Evolutionary conservation across 2,888 invertebrate genomes (phyloP), one percentile per base, ranked within the genome.

Genomic region (Thecocarcelia acutangulata): DNA sequence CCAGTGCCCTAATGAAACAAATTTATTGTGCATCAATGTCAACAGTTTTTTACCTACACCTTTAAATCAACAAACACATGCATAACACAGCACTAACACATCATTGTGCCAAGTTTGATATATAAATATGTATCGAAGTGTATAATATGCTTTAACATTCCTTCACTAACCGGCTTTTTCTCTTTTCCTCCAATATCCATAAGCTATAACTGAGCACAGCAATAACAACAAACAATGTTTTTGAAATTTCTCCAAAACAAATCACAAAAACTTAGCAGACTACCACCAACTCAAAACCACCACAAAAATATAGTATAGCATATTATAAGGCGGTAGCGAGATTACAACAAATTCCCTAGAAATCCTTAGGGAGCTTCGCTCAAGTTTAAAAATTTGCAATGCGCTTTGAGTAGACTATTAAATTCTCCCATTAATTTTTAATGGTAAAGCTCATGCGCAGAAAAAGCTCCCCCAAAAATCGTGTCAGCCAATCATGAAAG

Each of bases 401-500:
- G 74, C 83, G 75, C 84, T 83, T 79, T 70, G 78, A 81, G 73
- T 21, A 54, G 46, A 76, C 46, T 13, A 72, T 33, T 37, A 66
- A 69, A 61, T 61, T 70, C 77, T 77, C 80, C 74, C 79, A 70
- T 78, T 33, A 63, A 69, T 77, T 52, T 56, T 80, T 73, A 70
- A 59, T 63, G 66, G 61, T 84, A 84, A 79, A 78, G 69, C 84
- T 74, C 86, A 85, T 87, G 88, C 87, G 86, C 86, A 84, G 1
- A 76, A 80, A 82, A 86, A 86, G 87, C 86, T 87, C 88, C 89
- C 89, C 85, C 85, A 86, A 8, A 6, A 42, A 1, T 6, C 9
- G 1, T 6, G 21, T 1, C 9, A 33, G 75, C 90, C 90, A 90
- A 90, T 90, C 85, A 72, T 28, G n/a, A 5, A 1, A 12, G 19